A percentile compares a stretch with the other conserved stretches of the same genome.
These are phyloP conservation scores for Caenorhabditis uteleia DNA, from an alignment of 2,888 invertebrate species.

Conservation along the genomic window DNA sequence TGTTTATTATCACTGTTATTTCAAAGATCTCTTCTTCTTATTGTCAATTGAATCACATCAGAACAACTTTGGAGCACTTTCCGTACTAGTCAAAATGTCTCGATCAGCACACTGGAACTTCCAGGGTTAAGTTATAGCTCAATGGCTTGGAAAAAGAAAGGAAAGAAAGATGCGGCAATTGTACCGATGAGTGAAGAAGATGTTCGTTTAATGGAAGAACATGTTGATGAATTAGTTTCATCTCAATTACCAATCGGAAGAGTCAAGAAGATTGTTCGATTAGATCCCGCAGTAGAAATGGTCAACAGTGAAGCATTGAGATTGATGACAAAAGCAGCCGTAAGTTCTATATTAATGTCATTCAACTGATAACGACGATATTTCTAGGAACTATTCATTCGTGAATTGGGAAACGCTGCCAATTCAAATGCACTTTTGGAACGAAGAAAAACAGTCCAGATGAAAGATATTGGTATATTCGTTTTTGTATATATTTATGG, in stretches of 20 bases:
- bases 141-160: slow-evolving; percentile 4
- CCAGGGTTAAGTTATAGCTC: too few relatives aligned
- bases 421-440: slow-evolving; percentile 52
- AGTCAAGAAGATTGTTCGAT: slow-evolving; percentile 41
- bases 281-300: slow-evolving; percentile 52
- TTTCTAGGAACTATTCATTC: slow-evolving; percentile 60
- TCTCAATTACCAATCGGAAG: slow-evolving; percentile 44
- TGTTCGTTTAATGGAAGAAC: slow-evolving; percentile 16
- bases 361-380: neutral
- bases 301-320: slow-evolving; percentile 52
- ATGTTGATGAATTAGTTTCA: slow-evolving; percentile 20
- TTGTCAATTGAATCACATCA: too few relatives aligned
- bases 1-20: too few relatives aligned
- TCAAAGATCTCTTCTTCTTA: too few relatives aligned
- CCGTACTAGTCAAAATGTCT: too few relatives aligned
- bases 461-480: slow-evolving; percentile 55
- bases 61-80: too few relatives aligned
- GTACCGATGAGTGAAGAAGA: slow-evolving; percentile 26
- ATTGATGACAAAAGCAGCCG: slow-evolving; percentile 55
- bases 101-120: too few relatives aligned
- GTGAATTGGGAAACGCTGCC: slow-evolving; percentile 50
- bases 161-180: slow-evolving; percentile 14
- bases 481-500: neutral
- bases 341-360: slow-evolving; percentile 7
- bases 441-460: slow-evolving; percentile 55